phyloP scores from a whole-genome alignment of 2,113 vertebrate genomes.

The Struthio camelus region DNA sequence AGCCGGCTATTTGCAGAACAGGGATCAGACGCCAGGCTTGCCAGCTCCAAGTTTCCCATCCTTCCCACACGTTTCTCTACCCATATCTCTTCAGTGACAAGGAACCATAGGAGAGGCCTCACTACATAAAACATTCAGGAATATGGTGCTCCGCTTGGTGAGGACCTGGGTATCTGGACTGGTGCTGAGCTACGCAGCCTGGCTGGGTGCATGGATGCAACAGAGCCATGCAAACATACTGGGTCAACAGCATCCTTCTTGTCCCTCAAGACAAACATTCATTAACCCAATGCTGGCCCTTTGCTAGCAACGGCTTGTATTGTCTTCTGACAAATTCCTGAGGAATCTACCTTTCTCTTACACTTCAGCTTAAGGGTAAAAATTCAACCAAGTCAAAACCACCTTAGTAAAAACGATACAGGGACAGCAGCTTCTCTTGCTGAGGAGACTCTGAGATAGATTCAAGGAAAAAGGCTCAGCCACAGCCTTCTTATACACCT shows the following conservation, averaged over 20 bases:
- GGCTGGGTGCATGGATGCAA: neutral
- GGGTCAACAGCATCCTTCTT: neutral
- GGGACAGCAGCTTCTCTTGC: neutral
- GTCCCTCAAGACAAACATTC: neutral
- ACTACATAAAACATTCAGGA: neutral
- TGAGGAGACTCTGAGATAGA: neutral
- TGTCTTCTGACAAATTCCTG: neutral
- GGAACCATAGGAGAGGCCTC: accelerated
- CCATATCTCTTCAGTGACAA: neutral
- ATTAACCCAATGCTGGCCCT: neutral
- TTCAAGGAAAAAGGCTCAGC: neutral
- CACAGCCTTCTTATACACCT: neutral
- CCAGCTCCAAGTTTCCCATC: neutral
- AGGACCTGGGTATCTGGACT: neutral
- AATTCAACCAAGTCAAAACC: neutral
- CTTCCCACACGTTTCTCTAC: neutral
- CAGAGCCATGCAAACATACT: accelerated
- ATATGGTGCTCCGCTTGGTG: neutral
- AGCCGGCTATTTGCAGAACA: neutral
- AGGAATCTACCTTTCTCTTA: neutral
- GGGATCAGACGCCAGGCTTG: neutral
- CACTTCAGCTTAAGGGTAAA: neutral
- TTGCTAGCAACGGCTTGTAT: neutral
- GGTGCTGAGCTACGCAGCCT: accelerated
- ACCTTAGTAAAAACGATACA: neutral